A percentile compares a stretch with the other conserved stretches of the same genome.
Conservation (phyloP, 2,113 vertebrate genomes). For the Forbesichthys papilliferus region DNA sequence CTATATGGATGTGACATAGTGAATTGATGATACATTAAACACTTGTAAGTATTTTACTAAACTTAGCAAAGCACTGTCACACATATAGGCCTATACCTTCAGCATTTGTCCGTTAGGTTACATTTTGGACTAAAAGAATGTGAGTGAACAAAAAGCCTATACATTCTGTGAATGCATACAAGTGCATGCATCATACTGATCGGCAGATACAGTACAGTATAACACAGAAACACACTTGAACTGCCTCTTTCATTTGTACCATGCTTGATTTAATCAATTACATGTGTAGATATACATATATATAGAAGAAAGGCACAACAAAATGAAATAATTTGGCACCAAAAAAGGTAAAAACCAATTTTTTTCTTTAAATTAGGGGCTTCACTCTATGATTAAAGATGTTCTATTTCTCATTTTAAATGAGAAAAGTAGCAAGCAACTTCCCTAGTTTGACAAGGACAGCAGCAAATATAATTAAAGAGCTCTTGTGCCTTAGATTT, state of each 20-base stretch:
- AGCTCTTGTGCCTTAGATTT: constrained; percentile 75
- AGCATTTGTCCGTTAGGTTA: constrained; percentile 17
- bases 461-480: constrained; percentile 64
- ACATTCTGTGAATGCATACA: constrained; percentile 29
- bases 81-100: constrained; percentile 39
- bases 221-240: constrained; percentile 47
- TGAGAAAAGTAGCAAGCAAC: constrained; percentile 49
- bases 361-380: constrained; percentile 24
- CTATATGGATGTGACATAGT: constrained; percentile 31
- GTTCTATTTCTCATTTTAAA: constrained; percentile 47
- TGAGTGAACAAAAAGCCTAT: constrained; percentile 32
- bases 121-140: constrained; percentile 38
- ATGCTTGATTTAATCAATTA: constrained; percentile 45
- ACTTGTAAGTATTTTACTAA: constrained; percentile 51
- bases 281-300: constrained; percentile 47
- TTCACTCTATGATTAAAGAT: constrained; percentile 18
- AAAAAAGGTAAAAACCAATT: constrained; percentile 42
- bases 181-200: constrained; percentile 46
- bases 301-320: constrained; percentile 72
- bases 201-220: constrained; percentile 50
- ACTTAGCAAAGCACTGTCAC: constrained; percentile 57
- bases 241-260: constrained; percentile 42
- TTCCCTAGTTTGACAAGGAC: constrained; percentile 55
- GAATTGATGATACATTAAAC: constrained; percentile 27
- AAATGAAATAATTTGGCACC: constrained; percentile 53